A percentile compares a stretch with the other conserved stretches of the same genome.
Evolutionary conservation across 2,113 vertebrate species (phyloP).

Genomic region (Clupea harengus): DNA sequence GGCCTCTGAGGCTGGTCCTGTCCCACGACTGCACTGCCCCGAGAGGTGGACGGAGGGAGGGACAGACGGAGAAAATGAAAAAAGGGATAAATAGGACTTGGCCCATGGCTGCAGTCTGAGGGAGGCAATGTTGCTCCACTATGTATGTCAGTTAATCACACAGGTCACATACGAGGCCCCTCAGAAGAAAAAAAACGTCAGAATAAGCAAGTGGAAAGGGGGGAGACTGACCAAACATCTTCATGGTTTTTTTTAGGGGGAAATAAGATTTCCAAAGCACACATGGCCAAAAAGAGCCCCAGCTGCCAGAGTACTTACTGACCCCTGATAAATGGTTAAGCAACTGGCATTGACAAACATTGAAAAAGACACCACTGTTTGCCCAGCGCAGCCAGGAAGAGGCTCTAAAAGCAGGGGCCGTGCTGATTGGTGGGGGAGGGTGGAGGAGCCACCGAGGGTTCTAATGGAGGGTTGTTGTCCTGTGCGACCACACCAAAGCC

Average conservation of each 20-base stretch:
- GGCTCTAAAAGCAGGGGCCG: conserved; percentile 71
- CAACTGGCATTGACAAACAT: conserved; percentile 75
- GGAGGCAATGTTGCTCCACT: conserved; percentile 43
- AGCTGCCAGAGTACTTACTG: conserved; percentile 66
- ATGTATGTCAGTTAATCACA: conserved; percentile 6
- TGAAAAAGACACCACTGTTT: conserved; percentile 72
- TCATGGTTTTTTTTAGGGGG: neutral
- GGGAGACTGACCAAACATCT: conserved; percentile 17
- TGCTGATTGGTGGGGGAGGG: conserved; percentile 69
- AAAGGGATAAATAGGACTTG: conserved; percentile 16
- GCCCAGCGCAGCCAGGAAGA: conserved; percentile 62
- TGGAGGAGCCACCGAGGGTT: conserved; percentile 56
- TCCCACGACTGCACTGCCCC: conserved; percentile 34
- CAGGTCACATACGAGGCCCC: conserved; percentile 22
- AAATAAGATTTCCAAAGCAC: conserved; percentile 44
- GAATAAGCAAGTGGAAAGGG: neutral
- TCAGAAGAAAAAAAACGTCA: conserved; percentile 4
- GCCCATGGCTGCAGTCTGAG: conserved; percentile 21
- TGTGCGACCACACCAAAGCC: conserved; percentile 43
- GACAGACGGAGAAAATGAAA: neutral
- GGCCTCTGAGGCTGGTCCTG: conserved; percentile 41
- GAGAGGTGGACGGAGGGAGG: conserved; percentile 26
- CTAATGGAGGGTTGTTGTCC: conserved; percentile 61
- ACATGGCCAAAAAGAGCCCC: conserved; percentile 57
- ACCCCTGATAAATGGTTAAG: conserved; percentile 75